Conservation (phyloP, 2,888 invertebrate species). For the Plutella xylostella region DNA sequence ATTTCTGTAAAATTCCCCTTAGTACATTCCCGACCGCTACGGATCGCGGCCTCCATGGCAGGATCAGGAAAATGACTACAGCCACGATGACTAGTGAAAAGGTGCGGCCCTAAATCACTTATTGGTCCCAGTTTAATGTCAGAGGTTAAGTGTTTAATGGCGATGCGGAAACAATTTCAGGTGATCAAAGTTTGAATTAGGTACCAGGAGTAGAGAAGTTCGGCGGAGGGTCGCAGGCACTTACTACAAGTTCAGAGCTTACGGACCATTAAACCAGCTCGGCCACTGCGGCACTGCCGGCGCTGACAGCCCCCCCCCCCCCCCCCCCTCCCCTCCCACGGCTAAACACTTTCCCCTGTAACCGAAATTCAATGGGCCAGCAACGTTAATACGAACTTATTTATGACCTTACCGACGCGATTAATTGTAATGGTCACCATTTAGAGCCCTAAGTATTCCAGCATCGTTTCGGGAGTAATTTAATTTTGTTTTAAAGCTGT, state of each 20-base stretch:
- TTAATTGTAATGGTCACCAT: slow-evolving; percentile 7
- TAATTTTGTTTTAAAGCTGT: too few species aligned
- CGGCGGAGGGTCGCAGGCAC: slow-evolving; percentile 16
- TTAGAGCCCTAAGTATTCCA: background rate
- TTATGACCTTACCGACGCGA: slow-evolving; percentile 6
- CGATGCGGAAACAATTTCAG: slow-evolving; percentile 8
- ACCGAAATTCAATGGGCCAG: slow-evolving; percentile 14
- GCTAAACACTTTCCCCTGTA: slow-evolving; percentile 23
- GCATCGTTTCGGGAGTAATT: background rate
- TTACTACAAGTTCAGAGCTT: slow-evolving; percentile 23
- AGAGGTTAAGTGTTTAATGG: slow-evolving; percentile 1
- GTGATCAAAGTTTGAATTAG: slow-evolving; percentile 13
- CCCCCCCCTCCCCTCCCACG: too few species aligned
- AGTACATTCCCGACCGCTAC: too few species aligned
- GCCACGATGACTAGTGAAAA: background rate
- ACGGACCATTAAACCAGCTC: slow-evolving; percentile 33
- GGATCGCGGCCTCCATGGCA: too few species aligned
- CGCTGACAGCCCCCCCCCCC: background rate
- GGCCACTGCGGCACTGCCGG: slow-evolving; percentile 27
- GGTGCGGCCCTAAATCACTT: background rate
- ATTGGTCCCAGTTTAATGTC: background rate
- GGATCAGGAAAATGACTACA: too few species aligned
- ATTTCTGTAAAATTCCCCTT: too few species aligned
- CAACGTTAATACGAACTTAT: slow-evolving; percentile 11
- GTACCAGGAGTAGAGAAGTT: slow-evolving; percentile 7